These are phyloP conservation scores for Mesoclemmys tuberculata DNA, from an alignment of 2,113 vertebrate genomes.

Conservation along the genomic window DNA sequence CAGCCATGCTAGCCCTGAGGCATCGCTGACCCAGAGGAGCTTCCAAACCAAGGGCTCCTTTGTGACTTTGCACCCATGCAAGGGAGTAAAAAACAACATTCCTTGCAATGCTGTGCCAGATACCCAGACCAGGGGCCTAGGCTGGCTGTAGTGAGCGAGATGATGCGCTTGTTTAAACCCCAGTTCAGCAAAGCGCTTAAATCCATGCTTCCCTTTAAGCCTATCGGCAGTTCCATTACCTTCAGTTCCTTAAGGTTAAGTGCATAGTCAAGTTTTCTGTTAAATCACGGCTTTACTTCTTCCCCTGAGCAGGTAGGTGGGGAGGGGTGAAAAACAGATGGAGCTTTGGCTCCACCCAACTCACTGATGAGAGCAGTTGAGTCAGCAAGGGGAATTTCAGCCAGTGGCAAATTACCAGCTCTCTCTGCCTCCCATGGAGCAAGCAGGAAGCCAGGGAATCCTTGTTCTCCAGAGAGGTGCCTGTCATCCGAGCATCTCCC, in stretches of 20 bases:
- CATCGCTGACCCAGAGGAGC: neutral
- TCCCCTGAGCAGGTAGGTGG: neutral
- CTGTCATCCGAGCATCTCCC: too few relatives aligned
- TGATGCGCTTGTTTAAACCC: slow-evolving; percentile 22
- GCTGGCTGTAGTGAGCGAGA: neutral
- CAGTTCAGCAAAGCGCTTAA: slow-evolving; percentile 45
- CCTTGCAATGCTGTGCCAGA: neutral
- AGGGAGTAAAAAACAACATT: slow-evolving; percentile 21
- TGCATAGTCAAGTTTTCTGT: neutral
- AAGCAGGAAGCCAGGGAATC: slow-evolving; percentile 27
- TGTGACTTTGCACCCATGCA: neutral
- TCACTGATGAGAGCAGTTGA: neutral
- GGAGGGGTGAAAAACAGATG: neutral
- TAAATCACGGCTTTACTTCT: slow-evolving; percentile 23
- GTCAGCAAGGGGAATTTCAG: neutral
- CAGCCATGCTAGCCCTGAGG: too few relatives aligned
- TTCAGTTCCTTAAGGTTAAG: neutral
- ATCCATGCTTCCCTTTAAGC: slow-evolving; percentile 15
- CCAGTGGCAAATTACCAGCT: neutral
- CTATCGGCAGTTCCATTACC: neutral
- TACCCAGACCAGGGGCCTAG: neutral
- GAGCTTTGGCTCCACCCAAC: neutral
- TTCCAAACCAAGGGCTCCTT: neutral
- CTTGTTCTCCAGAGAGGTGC: too few relatives aligned
- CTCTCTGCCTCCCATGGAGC: neutral